Percentiles rank a stretch among this genome's conserved stretches.
These are phyloP conservation scores for Muscina levida DNA, from an alignment of 2,888 invertebrate species.

Conservation along the genomic window DNA sequence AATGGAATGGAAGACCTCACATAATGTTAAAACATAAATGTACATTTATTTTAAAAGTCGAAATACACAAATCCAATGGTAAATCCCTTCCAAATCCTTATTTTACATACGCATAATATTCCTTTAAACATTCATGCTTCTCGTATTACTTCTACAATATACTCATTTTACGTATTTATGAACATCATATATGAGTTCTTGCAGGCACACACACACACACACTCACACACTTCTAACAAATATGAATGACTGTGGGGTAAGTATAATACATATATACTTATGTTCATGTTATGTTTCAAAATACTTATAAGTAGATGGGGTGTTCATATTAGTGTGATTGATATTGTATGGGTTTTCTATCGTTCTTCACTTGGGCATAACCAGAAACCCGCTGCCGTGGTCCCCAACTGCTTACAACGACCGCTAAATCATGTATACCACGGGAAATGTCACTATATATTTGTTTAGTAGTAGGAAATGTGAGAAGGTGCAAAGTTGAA, in stretches of 20 bases:
- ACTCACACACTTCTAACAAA: too few species aligned
- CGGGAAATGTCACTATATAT: too few species aligned
- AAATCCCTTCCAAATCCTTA: slow-evolving; percentile 60
- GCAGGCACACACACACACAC: too few species aligned
- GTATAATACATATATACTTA: slow-evolving; percentile 18
- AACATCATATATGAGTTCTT: neutral
- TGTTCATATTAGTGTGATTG: too few species aligned
- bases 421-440: too few species aligned
- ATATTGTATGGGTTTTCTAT: too few species aligned
- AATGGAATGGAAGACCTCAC: slow-evolving; percentile 31
- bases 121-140: slow-evolving; percentile 32
- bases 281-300: neutral
- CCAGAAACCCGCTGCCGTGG: too few species aligned
- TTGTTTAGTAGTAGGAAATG: too few species aligned
- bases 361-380: too few species aligned
- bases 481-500: too few species aligned
- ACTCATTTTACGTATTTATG: neutral
- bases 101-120: slow-evolving; percentile 43
- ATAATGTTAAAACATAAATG: slow-evolving; percentile 38
- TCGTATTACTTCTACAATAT: neutral
- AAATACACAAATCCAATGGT: slow-evolving; percentile 59
- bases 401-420: too few species aligned
- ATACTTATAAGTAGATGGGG: neutral
- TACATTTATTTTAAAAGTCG: slow-evolving; percentile 53
- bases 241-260: neutral